Base-by-base conservation (phyloP, 2,797 vertebrate genomes). In the Acanthurus lineatus region DNA sequence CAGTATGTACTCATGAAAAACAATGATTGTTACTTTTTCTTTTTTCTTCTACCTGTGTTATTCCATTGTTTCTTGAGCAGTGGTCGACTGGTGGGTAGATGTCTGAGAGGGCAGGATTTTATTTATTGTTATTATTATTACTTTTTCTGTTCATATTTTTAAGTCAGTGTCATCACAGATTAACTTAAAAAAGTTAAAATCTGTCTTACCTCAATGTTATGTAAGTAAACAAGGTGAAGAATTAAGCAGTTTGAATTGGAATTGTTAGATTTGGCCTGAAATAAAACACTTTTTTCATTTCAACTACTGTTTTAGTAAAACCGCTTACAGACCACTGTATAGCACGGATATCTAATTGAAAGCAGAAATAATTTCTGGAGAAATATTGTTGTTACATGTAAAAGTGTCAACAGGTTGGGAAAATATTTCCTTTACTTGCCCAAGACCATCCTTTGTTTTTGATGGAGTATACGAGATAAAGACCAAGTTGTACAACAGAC, bases 1-100 rank as follows among this genome's bases (percentile, higher is more conserved):
- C 76, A 59, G 65, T 86, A 14, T 73, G 64, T 76, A 56, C 72
- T 79, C 59, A 73, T 86, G 76, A 87, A 85, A 83, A 84, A 68
- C 73, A 68, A 67, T 40, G 61, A 71, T 86, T 82, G 68, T 72
- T 69, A 44, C 17, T 69, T 80, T 78, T 35, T 69, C 40, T 28
- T 72, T 54, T 84, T 57, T 76, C 58, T 57, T 62, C 48, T 45
- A 60, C 75, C 66, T 74, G 60, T 81, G 57, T 59, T 69, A 61
- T 60, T 64, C 62, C 59, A 78, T 79, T 79, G 57, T 82, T 87
- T 80, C 44, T 35, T n/a, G n/a, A 66, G 58, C 54, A 40, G 45
- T 64, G 40, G 52, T 72, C 64, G 51, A 28, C 58, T 69, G 54
- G 63, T 68, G 62, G 35, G 58, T 49, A 71, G 28, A 20, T 20